These are phyloP conservation scores for Palythoa grandis DNA, from an alignment of 92 coral and sea anemone genomes.

Conservation along the genomic window DNA sequence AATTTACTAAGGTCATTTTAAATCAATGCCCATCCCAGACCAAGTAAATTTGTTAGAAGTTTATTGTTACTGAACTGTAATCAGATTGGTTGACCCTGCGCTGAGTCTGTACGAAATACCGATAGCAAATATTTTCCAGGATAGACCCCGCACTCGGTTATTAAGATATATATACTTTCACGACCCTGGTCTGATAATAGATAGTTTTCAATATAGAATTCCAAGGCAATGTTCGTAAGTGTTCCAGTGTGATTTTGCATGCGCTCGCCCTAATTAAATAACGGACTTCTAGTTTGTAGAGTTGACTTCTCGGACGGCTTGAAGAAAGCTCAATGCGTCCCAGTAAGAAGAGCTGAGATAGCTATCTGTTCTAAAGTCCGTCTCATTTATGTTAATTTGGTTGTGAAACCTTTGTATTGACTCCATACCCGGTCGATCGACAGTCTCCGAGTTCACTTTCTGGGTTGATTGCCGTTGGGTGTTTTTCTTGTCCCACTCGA, in stretches of 20 bases:
- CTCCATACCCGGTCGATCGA: conserved; percentile 10
- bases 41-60: too few relatives aligned
- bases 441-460: not conserved
- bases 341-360: conserved; percentile 96
- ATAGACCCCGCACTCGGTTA: too few relatives aligned
- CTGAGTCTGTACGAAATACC: too few relatives aligned
- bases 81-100: too few relatives aligned
- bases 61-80: too few relatives aligned
- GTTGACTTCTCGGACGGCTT: conserved; percentile 59
- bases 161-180: too few relatives aligned
- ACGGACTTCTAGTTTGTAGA: not conserved
- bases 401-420: conserved; percentile 4
- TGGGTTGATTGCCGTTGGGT: not conserved
- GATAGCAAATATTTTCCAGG: too few relatives aligned
- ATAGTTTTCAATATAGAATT: not conserved
- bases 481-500: conserved; percentile 54
- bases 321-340: conserved; percentile 88
- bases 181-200: not conserved
- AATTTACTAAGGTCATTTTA: too few relatives aligned
- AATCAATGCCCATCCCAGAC: too few relatives aligned
- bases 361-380: conserved; percentile 77
- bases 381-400: conserved; percentile 60
- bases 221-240: not conserved
- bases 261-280: too few relatives aligned
- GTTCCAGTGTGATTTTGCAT: not conserved